Base-by-base conservation (phyloP, 1,140 invertebrate species). In the Drosophila ohnishii region DNA sequence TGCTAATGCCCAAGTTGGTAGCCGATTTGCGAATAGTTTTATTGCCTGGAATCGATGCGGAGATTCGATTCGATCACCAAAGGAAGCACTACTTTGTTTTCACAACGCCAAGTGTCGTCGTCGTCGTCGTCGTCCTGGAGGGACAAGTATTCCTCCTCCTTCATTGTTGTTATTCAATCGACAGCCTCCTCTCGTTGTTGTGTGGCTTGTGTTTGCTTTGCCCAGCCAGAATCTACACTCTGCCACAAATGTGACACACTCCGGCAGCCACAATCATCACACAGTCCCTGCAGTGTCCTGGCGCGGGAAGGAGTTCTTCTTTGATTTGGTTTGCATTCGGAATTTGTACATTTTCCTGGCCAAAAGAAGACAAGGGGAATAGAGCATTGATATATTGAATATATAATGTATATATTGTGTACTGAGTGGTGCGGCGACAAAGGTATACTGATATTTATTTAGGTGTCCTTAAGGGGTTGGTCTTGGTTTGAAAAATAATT, bases 191-290 rank as follows among this genome's bases (percentile, higher is more conserved):
- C 8, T n/a, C 28, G 10, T 16, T 67, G 45, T 59, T 69, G 69
- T 69, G 69, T 69, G 53, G 45, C 63, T 35, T 48, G 34, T 48
- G 28, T 56, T 56, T 65, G 25, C 28, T 34, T 37, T 37, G 14
- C n/a, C 55, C 32, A 4, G 16, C 64, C 66, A 30, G 14, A 30
- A 7, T 50, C 47, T 2, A 50, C 28, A 16, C 28, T 59, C 19
- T 50, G 53, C 22, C 56, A 8, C 64, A 67, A 67, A 19, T 67
- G 64, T 47, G 60, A 63, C 64, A 67, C 61, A 63, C 30, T 42
- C 63, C 25, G 22, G 19, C 30, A 35, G 59, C 59, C 59, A 30
- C 55, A 60, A 65, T 34, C 58, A n/a, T 32, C 44, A 22, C 47
- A n/a, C 28, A 51, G 8, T 9, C 11, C 48, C 7, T 30, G 3